These are phyloP conservation scores for Anableps anableps DNA, from an alignment of 2,797 vertebrate genomes.

Conservation along the genomic window DNA sequence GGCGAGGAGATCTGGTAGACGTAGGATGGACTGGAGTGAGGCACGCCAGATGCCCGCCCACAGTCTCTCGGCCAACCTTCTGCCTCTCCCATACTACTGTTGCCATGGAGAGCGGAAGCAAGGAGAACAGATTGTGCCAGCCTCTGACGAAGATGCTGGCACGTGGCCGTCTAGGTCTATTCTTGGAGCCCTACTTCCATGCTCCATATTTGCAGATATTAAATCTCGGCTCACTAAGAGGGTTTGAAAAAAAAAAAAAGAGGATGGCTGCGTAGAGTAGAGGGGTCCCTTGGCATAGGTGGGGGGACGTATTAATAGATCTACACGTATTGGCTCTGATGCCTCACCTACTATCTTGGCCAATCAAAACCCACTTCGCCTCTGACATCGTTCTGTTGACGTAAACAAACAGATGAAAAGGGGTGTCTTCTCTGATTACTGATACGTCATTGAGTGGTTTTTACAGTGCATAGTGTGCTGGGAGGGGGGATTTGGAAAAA, in stretches of 20 bases:
- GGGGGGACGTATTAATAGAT: slow-evolving; percentile 61
- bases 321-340: slow-evolving; percentile 63
- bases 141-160: slow-evolving; percentile 74
- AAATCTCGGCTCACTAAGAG: slow-evolving; percentile 40
- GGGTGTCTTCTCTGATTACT: slow-evolving; percentile 19
- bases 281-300: slow-evolving; percentile 62
- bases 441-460: slow-evolving; percentile 42
- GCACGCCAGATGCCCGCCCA: slow-evolving; percentile 73
- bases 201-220: slow-evolving; percentile 73
- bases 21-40: slow-evolving; percentile 62
- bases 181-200: slow-evolving; percentile 72
- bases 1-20: slow-evolving; percentile 65
- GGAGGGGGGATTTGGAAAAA: slow-evolving; percentile 7
- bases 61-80: slow-evolving; percentile 80
- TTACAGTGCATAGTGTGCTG: slow-evolving; percentile 12
- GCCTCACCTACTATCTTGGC: slow-evolving; percentile 17
- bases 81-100: slow-evolving; percentile 74
- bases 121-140: slow-evolving; percentile 70
- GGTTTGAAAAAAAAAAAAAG: slow-evolving; percentile 37
- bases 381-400: slow-evolving; percentile 40
- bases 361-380: slow-evolving; percentile 44
- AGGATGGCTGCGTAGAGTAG: slow-evolving; percentile 57
- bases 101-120: slow-evolving; percentile 73
- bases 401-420: slow-evolving; percentile 31
- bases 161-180: slow-evolving; percentile 75